Percentiles rank a stretch among this genome's conserved stretches.
Conservation (phyloP, 2,888 invertebrate genomes). For the Euproctis similis region DNA sequence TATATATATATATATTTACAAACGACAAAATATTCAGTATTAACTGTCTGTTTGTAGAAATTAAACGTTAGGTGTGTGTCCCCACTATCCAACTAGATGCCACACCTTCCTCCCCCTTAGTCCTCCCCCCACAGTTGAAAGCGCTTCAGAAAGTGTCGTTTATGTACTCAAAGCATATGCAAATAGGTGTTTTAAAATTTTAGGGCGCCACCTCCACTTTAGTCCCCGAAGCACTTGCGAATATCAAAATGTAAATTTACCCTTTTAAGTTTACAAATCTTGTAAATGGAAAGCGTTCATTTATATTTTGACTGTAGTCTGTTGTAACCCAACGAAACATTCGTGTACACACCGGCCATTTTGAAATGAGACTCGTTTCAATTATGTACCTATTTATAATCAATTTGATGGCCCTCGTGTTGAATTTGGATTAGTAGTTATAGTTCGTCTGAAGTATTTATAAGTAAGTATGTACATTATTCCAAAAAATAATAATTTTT, state of each 20-base stretch:
- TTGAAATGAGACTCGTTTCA: conserved; percentile 17
- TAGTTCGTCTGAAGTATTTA: too few relatives aligned
- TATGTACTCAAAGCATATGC: conserved; percentile 76
- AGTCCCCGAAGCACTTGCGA: conserved; percentile 70
- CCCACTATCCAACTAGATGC: conserved; percentile 18
- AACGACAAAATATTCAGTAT: too few relatives aligned
- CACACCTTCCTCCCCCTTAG: conserved; percentile 16
- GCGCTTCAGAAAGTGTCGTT: conserved; percentile 73
- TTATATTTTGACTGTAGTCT: conserved; percentile 72
- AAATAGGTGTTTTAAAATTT: conserved; percentile 75
- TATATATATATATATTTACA: too few relatives aligned
- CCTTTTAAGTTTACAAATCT: conserved; percentile 75
- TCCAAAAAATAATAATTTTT: too few relatives aligned
- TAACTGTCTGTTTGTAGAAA: conserved; percentile 9
- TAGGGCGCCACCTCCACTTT: conserved; percentile 71
- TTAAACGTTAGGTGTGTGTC: conserved; percentile 19
- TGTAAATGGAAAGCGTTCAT: conserved; percentile 72
- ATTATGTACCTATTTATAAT: conserved; percentile 23
- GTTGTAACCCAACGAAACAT: conserved; percentile 41
- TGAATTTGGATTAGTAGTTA: too few relatives aligned
- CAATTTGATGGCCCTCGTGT: conserved; percentile 13
- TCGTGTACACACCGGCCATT: conserved; percentile 29
- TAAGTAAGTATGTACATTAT: too few relatives aligned
- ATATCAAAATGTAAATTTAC: conserved; percentile 75
- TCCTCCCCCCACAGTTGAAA: conserved; percentile 35